Conservation (phyloP, 1,140 invertebrate species). For the Drosophila azteca region DNA sequence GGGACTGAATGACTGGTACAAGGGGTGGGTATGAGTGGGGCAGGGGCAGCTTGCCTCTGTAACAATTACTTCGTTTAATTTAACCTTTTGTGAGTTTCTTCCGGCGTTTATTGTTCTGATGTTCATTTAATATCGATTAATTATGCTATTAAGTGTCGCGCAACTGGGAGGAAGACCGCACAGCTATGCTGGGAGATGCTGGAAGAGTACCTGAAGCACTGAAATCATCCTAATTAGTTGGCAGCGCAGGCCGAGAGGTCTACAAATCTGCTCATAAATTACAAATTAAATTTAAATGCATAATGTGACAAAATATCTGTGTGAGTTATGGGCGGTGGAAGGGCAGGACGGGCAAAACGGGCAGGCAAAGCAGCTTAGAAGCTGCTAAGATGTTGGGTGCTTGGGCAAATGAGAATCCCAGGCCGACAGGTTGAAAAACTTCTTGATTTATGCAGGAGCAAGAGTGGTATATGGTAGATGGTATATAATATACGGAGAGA, state of each 20-base stretch:
- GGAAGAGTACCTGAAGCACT: constrained; percentile 3
- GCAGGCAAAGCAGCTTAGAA: constrained; percentile 68
- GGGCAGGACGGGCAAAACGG: too few relatives aligned
- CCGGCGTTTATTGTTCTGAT: constrained; percentile 65
- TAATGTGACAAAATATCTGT: constrained; percentile 68
- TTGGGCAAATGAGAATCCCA: constrained; percentile 59
- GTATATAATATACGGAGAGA: background rate
- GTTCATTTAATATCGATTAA: constrained; percentile 82
- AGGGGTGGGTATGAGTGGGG: constrained; percentile 18
- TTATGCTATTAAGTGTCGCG: constrained; percentile 68
- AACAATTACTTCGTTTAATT: constrained; percentile 83
- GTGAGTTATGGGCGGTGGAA: constrained; percentile 64
- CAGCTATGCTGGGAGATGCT: background rate
- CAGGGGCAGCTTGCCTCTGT: constrained; percentile 36
- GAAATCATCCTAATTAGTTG: constrained; percentile 59
- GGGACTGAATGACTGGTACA: background rate
- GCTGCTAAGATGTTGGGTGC: constrained; percentile 64
- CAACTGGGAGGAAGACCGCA: too few relatives aligned
- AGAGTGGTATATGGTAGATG: background rate
- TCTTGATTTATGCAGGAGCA: constrained; percentile 67
- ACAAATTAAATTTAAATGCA: constrained; percentile 78
- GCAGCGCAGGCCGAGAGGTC: constrained; percentile 28
- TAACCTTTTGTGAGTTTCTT: constrained; percentile 78
- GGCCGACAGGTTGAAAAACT: constrained; percentile 11
- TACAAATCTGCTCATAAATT: constrained; percentile 71